Evolutionary conservation across 2,113 vertebrate species (phyloP), one percentile per base, ranked within the genome.

Genomic region (Redunca redunca): DNA sequence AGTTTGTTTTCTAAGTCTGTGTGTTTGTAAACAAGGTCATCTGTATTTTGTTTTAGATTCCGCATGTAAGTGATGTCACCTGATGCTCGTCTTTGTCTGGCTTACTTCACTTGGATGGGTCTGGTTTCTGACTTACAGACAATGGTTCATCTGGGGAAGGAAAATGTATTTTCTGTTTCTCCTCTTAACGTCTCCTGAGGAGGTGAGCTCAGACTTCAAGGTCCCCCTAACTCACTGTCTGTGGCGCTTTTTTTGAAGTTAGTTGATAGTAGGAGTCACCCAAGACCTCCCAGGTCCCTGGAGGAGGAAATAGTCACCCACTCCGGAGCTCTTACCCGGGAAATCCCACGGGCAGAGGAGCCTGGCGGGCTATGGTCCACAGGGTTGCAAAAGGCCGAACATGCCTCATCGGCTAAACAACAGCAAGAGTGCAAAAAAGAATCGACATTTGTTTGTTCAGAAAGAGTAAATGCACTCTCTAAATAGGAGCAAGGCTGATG

Each of bases 211-310:
- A 57, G 67, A 43, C 17, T 26, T 19, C 0, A 21, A 62, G 36
- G 55, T 30, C 8, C 40, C 21, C 16, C 28, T 30, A 4, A 13
- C 7, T 8, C 11, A 7, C 40, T 0, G 33, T 40, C 53, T 25
- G 7, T 4, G 12, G 8, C 1, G 23, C 2, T 2, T 2, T 3
- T 33, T 9, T 33, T 11, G 33, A 78, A 19, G 36, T 36, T 62
- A 7, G 60, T 25, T 43, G 33, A 30, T 2, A 28, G 12, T 2
- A 21, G 62, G 15, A 40, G 40, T 55, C 33, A 11, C 17, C 43
- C 10, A 17, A 84, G n/a, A n/a, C 2, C 19, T 81, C 33, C 64
- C 64, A 71, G n/a, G 64, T 71, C 64, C 64, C 64, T 71, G n/a
- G n/a, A 36, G 64, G 6, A 36, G 64, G 12, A 36, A 36, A 23